phyloP scores from a whole-genome alignment of 2,888 invertebrate species.

The Scaptomyza reducta region DNA sequence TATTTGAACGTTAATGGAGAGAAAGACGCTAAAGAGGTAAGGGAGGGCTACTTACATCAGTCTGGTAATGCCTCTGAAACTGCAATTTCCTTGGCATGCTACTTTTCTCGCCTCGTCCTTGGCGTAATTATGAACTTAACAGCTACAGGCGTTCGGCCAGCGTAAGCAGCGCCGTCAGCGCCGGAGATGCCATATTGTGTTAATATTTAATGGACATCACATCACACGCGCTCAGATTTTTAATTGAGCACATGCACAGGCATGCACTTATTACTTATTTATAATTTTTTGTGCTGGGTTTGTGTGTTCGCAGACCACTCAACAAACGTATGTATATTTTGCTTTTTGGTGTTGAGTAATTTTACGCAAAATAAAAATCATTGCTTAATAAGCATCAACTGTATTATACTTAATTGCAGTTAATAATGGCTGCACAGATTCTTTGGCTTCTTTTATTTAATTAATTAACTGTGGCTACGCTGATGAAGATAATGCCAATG shows the following conservation, averaged over 20 bases:
- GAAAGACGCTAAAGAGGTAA: neutral
- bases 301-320: conserved; percentile 14
- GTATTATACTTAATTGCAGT: conserved; percentile 7
- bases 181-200: conserved; percentile 39
- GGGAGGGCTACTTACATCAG: conserved; percentile 4
- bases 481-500: conserved; percentile 21
- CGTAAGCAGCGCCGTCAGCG: conserved; percentile 32
- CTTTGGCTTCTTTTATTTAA: conserved; percentile 29
- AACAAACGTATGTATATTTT: conserved; percentile 10
- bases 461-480: conserved; percentile 45
- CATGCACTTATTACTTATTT: conserved; percentile 20
- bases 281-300: conserved; percentile 18
- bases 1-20: conserved; percentile 49
- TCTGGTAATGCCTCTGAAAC: conserved; percentile 20
- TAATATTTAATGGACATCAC: conserved; percentile 61
- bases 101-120: conserved; percentile 48
- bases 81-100: conserved; percentile 43
- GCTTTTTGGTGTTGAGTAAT: neutral
- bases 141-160: conserved; percentile 24
- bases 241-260: conserved; percentile 45
- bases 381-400: conserved; percentile 14
- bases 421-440: conserved; percentile 27
- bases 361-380: conserved; percentile 8
- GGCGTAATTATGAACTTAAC: conserved; percentile 61
- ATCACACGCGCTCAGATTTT: conserved; percentile 44